Evolutionary conservation across 2,113 vertebrate genomes (phyloP).

Genomic region (Dasyprocta punctata): DNA sequence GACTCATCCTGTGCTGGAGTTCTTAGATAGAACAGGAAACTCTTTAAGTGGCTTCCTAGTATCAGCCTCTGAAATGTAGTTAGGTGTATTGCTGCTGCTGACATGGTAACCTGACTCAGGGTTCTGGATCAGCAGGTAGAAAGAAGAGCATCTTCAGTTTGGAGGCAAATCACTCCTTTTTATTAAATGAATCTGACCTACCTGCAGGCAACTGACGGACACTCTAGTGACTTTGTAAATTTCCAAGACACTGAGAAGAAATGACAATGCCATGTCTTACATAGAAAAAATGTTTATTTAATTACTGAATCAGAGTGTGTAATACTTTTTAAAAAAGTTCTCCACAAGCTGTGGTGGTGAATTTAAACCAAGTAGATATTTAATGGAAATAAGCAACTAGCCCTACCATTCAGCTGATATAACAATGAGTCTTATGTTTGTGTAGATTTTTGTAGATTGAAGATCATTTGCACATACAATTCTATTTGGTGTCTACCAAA

Average conservation of each 20-base stretch:
- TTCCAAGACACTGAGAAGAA: constrained; percentile 10
- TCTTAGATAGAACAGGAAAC: background rate
- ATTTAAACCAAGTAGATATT: background rate
- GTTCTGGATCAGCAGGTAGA: constrained; percentile 32
- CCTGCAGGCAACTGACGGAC: background rate
- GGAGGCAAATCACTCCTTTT: background rate
- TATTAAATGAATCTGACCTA: background rate
- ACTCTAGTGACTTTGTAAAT: background rate
- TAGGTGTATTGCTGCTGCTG: background rate
- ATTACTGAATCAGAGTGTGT: background rate
- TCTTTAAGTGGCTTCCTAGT: background rate
- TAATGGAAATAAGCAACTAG: background rate
- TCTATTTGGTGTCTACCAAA: background rate
- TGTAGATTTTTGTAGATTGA: background rate
- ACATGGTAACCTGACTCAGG: background rate
- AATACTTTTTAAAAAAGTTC: background rate
- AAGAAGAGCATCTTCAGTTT: constrained; percentile 12
- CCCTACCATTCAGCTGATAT: background rate
- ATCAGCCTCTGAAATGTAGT: background rate
- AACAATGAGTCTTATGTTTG: background rate
- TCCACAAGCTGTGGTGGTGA: background rate
- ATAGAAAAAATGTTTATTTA: background rate
- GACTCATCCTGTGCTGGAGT: background rate
- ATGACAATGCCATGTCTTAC: background rate
- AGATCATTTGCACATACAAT: background rate